phyloP scores from a whole-genome alignment of 1,140 invertebrate species.

The Metaphire vulgaris region DNA sequence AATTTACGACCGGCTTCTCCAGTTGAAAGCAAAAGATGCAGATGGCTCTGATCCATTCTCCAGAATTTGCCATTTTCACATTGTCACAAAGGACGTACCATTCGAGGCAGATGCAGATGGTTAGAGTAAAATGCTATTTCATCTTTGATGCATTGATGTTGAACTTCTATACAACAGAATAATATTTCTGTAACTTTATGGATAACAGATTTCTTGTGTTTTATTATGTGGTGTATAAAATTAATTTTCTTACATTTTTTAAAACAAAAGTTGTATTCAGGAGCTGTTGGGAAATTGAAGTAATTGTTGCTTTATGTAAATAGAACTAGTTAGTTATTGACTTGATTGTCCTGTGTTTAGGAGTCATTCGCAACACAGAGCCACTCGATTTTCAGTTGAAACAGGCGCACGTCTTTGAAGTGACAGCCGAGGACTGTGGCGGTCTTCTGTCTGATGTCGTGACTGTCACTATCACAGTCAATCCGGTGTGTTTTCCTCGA shows the following conservation, averaged over 20 bases:
- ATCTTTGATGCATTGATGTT: no score
- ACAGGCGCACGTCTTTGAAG: conserved; percentile 85
- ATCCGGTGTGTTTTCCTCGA: background rate
- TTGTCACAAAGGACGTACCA: conserved; percentile 68
- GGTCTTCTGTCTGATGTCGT: background rate
- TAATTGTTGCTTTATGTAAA: no score
- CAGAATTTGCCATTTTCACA: conserved; percentile 92
- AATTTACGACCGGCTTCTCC: conserved; percentile 78
- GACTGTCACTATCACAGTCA: background rate
- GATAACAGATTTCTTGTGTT: no score
- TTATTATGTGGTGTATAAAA: no score
- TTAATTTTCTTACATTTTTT: no score
- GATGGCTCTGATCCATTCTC: conserved; percentile 87
- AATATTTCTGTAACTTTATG: no score
- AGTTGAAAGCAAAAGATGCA: conserved; percentile 79
- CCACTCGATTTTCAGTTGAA: conserved; percentile 80
- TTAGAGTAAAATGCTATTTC: no score
- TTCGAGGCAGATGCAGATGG: conserved; percentile 88
- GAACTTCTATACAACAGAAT: no score
- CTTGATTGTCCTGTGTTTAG: conserved; percentile 47
- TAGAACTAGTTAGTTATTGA: no score
- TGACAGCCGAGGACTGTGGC: conserved; percentile 85
- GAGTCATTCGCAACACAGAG: conserved; percentile 80
- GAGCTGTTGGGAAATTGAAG: no score
- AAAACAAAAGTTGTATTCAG: no score